phyloP scores from a whole-genome alignment of 2,888 invertebrate species.

The Drosophila greeni region DNA sequence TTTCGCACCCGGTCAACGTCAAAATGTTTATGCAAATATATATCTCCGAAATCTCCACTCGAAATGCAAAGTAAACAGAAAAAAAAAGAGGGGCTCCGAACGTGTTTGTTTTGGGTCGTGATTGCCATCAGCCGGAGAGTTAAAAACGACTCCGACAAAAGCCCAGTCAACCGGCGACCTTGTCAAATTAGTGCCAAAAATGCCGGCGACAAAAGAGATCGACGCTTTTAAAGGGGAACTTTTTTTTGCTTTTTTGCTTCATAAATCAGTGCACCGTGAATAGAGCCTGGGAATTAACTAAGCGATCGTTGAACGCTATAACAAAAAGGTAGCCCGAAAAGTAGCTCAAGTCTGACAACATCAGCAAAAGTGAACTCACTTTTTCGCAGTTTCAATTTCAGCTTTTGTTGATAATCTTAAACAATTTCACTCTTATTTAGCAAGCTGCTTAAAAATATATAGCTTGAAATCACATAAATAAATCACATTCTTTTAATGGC shows the following conservation, averaged over 20 bases:
- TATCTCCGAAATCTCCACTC: constrained; percentile 37
- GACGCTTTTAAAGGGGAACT: constrained; percentile 7
- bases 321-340: constrained; percentile 29
- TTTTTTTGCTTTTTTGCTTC: constrained; percentile 10
- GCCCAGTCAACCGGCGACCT: constrained; percentile 52
- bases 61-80: constrained; percentile 38
- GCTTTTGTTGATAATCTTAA: constrained; percentile 19
- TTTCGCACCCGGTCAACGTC: constrained; percentile 55
- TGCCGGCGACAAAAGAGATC: constrained; percentile 43
- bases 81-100: constrained; percentile 18
- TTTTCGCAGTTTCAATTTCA: constrained; percentile 18
- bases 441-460: constrained; percentile 8
- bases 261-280: constrained; percentile 44
- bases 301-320: constrained; percentile 37
- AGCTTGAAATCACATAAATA: constrained; percentile 1
- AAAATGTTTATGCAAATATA: constrained; percentile 67
- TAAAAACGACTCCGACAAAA: constrained; percentile 11
- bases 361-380: constrained; percentile 25
- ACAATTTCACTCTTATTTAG: constrained; percentile 10
- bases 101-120: constrained; percentile 41
- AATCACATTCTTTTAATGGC: background rate
- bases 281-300: constrained; percentile 40
- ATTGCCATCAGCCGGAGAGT: constrained; percentile 22
- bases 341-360: constrained; percentile 27
- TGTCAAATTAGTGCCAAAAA: constrained; percentile 70